These are phyloP conservation scores for Brachionus paranguensis DNA, from an alignment of 1,140 invertebrate genomes.

Conservation along the genomic window DNA sequence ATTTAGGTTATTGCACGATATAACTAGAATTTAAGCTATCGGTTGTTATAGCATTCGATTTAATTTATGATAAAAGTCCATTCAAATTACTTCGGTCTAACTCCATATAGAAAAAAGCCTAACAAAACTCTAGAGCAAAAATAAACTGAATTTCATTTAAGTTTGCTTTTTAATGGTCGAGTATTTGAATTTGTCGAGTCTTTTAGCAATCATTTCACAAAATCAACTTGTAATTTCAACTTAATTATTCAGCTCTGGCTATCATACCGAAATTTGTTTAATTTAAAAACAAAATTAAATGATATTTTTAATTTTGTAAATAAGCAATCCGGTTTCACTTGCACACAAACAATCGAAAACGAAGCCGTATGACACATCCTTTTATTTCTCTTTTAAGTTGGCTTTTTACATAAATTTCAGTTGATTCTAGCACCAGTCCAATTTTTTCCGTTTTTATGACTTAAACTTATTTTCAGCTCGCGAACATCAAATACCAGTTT, in stretches of 20 bases:
- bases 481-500: background rate
- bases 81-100: background rate
- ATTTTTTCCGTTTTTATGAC: background rate
- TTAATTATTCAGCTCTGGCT: background rate
- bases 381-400: background rate
- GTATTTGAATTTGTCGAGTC: background rate
- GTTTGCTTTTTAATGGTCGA: background rate
- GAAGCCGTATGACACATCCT: background rate
- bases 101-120: background rate
- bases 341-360: background rate
- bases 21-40: background rate
- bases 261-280: background rate
- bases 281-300: background rate
- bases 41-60: conserved; percentile 35
- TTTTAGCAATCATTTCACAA: background rate
- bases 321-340: background rate
- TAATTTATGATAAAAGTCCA: conserved; percentile 30
- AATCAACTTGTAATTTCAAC: background rate
- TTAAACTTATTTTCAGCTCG: background rate
- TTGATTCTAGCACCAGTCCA: background rate
- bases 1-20: background rate
- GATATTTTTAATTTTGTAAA: background rate
- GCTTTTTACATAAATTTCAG: background rate
- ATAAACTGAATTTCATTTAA: background rate
- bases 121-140: background rate